These are phyloP conservation scores for Apostichopus japonicus DNA, from an alignment of 35 echinoderm and acorn worm genomes.

Conservation along the genomic window DNA sequence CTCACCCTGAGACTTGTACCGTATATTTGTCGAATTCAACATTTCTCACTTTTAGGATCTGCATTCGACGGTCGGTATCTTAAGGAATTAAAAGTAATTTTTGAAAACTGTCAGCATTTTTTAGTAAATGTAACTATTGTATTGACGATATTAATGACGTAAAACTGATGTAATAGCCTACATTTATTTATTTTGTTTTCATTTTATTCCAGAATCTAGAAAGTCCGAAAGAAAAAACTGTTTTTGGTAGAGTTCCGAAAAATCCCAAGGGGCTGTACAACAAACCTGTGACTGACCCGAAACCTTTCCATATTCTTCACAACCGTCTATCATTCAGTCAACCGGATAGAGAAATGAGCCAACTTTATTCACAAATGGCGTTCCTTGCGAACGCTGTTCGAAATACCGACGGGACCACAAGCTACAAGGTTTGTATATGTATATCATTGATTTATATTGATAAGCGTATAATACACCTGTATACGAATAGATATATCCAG, in stretches of 20 bases:
- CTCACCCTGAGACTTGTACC: too few relatives aligned
- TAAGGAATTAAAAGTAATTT: too few relatives aligned
- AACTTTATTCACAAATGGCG: constrained; percentile 39
- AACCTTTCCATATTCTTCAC: constrained; percentile 13
- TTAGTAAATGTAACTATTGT: too few relatives aligned
- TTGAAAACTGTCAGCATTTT: too few relatives aligned
- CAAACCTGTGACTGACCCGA: constrained; percentile 14
- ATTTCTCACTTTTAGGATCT: too few relatives aligned
- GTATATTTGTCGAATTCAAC: too few relatives aligned
- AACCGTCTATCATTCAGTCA: not conserved
- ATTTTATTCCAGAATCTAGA: constrained; percentile 24
- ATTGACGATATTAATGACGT: too few relatives aligned
- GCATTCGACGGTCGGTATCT: too few relatives aligned
- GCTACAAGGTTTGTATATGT: constrained; percentile 15
- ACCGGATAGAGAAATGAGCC: not conserved
- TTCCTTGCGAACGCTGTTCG: constrained; percentile 53
- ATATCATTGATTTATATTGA: not conserved
- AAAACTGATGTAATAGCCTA: too few relatives aligned
- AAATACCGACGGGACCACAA: constrained; percentile 41
- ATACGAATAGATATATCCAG: not conserved
- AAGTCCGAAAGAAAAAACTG: not conserved
- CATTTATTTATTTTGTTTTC: not conserved
- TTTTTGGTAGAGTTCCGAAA: constrained; percentile 17
- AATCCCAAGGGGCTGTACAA: constrained; percentile 40
- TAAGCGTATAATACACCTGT: not conserved